Percentiles rank a stretch among this genome's conserved stretches.
Conservation (phyloP, 2,113 vertebrate species). For the Typhlomys cinereus region DNA sequence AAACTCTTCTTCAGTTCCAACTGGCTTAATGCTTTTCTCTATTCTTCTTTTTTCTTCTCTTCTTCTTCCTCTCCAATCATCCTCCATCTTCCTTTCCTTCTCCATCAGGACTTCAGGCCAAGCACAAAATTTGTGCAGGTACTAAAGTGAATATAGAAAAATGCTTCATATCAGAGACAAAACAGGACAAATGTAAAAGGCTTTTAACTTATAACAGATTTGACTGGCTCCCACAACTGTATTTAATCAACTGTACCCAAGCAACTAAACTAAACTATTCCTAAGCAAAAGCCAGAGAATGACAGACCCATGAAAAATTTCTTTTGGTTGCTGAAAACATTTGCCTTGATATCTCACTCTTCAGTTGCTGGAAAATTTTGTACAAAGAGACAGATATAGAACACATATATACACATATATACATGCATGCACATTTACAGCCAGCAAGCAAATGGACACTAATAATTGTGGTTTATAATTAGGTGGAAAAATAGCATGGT, state of each 20-base stretch:
- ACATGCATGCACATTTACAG: background rate
- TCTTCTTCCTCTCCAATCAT: background rate
- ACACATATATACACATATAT: background rate
- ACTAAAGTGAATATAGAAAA: slow-evolving; percentile 36
- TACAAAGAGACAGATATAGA: background rate
- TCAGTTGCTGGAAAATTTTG: slow-evolving; percentile 57
- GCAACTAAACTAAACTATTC: slow-evolving; percentile 70
- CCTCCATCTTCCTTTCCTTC: background rate
- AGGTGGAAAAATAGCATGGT: background rate
- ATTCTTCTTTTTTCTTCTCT: background rate
- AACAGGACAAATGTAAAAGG: slow-evolving; percentile 19
- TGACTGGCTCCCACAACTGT: slow-evolving; percentile 69
- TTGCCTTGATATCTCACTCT: slow-evolving; percentile 53
- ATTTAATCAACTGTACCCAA: slow-evolving; percentile 72
- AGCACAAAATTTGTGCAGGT: background rate
- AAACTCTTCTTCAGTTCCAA: slow-evolving; percentile 12
- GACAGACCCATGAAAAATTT: slow-evolving; percentile 55
- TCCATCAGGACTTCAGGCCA: background rate
- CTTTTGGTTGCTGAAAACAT: slow-evolving; percentile 61
- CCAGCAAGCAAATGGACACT: slow-evolving; percentile 2
- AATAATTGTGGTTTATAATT: background rate
- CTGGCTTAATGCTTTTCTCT: background rate
- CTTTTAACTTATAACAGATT: slow-evolving; percentile 68
- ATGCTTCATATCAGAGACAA: background rate
- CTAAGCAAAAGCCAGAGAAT: slow-evolving; percentile 61